Conservation (phyloP, 2,888 invertebrate species). For the Lamproptera curius region DNA sequence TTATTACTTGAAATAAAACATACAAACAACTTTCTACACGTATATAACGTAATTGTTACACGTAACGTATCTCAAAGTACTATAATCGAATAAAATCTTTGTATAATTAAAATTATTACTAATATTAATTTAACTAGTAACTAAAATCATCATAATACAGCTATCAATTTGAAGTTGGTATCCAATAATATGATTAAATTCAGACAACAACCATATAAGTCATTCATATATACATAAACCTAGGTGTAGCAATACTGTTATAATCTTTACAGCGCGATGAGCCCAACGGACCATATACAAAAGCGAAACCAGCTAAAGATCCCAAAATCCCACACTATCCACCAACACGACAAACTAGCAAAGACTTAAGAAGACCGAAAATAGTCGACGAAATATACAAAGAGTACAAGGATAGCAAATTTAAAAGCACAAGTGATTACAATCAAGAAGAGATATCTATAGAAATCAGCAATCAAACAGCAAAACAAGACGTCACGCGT, state of each 20-base stretch:
- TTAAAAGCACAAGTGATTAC: neutral
- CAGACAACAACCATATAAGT: neutral
- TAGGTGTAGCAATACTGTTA: no score
- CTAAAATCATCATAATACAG: neutral
- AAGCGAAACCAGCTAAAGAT: no score
- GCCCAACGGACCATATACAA: slow-evolving; percentile 7
- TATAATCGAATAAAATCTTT: no score
- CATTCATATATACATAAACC: no score
- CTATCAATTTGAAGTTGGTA: neutral
- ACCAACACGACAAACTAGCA: slow-evolving; percentile 6
- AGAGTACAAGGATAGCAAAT: slow-evolving; percentile 11
- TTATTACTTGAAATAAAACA: no score
- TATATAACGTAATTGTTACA: no score
- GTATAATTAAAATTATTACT: no score
- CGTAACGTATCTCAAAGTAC: no score
- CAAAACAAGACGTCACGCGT: neutral
- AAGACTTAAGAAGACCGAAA: slow-evolving; percentile 13
- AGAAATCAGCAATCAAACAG: neutral
- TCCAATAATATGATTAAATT: neutral
- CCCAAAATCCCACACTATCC: slow-evolving; percentile 1
- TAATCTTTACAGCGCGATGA: slow-evolving; percentile 13
- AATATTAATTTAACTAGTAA: no score
- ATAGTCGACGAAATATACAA: slow-evolving; percentile 14
- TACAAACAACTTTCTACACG: no score
- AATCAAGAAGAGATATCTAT: neutral